A percentile compares a stretch with the other conserved stretches of the same genome.
Evolutionary conservation across 2,888 invertebrate species (phyloP).

Genomic region (Meghimatium bilineatum): DNA sequence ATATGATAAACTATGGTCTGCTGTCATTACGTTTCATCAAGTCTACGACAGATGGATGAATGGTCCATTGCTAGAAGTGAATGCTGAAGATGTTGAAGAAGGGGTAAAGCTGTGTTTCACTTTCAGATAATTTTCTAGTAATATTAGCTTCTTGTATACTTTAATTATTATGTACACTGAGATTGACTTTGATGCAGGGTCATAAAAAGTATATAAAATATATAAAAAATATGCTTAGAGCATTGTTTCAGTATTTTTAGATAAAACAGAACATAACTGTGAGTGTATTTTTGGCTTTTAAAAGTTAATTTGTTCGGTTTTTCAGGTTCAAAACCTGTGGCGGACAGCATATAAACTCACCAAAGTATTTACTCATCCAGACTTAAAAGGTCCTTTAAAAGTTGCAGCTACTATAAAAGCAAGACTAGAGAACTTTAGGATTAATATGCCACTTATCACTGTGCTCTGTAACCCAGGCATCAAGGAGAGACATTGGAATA

Average conservation of each 20-base stretch:
- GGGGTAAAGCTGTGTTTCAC: slow-evolving; percentile 64
- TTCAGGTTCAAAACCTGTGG: slow-evolving; percentile 75
- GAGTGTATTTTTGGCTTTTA: no score
- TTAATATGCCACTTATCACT: slow-evolving; percentile 76
- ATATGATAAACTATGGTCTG: slow-evolving; percentile 75
- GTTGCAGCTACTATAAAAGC: slow-evolving; percentile 75
- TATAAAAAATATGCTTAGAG: no score
- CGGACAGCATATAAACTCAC: slow-evolving; percentile 76
- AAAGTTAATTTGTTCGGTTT: no score
- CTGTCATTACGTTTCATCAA: slow-evolving; percentile 74
- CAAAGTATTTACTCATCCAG: slow-evolving; percentile 74
- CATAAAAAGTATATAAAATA: no score
- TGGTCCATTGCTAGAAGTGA: slow-evolving; percentile 75
- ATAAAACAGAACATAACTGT: no score
- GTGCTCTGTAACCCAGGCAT: slow-evolving; percentile 76
- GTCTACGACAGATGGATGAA: slow-evolving; percentile 77
- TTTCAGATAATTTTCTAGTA: no score
- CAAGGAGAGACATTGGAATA: slow-evolving; percentile 75
- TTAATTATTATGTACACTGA: no score
- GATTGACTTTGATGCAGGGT: no score
- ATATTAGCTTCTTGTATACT: no score
- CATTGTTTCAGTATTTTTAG: no score
- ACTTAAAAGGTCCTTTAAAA: slow-evolving; percentile 73
- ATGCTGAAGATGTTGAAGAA: slow-evolving; percentile 76
- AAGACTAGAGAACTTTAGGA: slow-evolving; percentile 76